Evolutionary conservation across 2,888 invertebrate genomes (phyloP).

Genomic region (Drosophila peninsularis): DNA sequence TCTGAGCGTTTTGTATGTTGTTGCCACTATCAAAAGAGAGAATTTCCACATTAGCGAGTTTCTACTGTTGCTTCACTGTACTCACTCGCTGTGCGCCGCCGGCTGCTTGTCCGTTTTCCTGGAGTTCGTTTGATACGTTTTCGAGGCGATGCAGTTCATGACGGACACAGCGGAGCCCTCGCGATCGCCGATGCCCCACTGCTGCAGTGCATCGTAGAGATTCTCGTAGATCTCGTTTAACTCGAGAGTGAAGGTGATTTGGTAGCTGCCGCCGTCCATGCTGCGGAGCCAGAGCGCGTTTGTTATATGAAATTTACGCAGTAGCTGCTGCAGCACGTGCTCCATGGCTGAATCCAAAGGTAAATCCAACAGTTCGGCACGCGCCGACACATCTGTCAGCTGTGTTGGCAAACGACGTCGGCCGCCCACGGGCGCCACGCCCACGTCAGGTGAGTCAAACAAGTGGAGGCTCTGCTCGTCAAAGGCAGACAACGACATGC

Average conservation of each 20-base stretch:
- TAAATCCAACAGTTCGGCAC: constrained; percentile 49
- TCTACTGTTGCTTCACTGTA: not conserved
- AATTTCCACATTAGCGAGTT: not conserved
- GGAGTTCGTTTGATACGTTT: constrained; percentile 51
- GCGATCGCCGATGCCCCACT: constrained; percentile 87
- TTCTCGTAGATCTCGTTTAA: constrained; percentile 87
- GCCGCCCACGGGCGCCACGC: not conserved
- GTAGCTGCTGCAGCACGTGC: constrained; percentile 86
- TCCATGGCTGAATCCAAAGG: constrained; percentile 79
- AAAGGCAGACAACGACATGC: constrained; percentile 14
- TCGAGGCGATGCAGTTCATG: constrained; percentile 87
- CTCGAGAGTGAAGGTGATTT: constrained; percentile 87
- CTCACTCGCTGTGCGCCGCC: constrained; percentile 44
- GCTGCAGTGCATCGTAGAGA: constrained; percentile 86
- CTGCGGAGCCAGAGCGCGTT: constrained; percentile 87
- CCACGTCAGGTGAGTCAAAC: constrained; percentile 13
- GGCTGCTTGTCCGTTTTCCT: constrained; percentile 41
- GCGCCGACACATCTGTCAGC: constrained; percentile 48
- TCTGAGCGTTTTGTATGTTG: constrained; percentile 68
- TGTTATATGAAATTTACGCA: constrained; percentile 86
- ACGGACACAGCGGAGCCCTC: constrained; percentile 87
- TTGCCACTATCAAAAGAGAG: not conserved
- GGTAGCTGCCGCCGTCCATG: constrained; percentile 85
- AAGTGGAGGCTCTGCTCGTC: constrained; percentile 16
- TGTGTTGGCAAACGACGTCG: constrained; percentile 31